phyloP scores from a whole-genome alignment of 1,140 invertebrate species.

The Pachypsylla venusta region DNA sequence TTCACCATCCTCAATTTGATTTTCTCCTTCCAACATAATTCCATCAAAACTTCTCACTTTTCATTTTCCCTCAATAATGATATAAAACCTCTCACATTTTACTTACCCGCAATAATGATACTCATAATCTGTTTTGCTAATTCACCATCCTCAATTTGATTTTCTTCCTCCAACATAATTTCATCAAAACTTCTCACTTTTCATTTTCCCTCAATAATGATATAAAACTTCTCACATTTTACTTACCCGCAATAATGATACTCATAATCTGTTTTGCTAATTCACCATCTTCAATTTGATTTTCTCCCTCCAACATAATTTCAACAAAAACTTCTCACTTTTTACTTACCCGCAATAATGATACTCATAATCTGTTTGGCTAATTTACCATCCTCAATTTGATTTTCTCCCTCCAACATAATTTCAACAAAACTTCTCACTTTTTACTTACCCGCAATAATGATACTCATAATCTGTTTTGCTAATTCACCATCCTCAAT shows the following conservation, averaged over 20 bases:
- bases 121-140: conserved; percentile 2
- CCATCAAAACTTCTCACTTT: background rate
- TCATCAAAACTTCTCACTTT: background rate
- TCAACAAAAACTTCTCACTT: background rate
- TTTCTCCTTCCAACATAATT: conserved; percentile 4
- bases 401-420: conserved; percentile 6
- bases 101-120: background rate
- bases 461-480: conserved; percentile 2
- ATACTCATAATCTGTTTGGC: conserved; percentile 4
- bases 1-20: background rate
- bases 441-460: background rate
- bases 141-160: background rate
- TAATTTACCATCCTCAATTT: background rate
- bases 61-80: too few relatives aligned
- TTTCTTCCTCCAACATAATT: conserved; percentile 7
- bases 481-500: background rate
- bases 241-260: background rate
- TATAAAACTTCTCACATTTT: too few relatives aligned
- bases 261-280: conserved; percentile 2
- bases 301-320: conserved; percentile 6
- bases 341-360: background rate
- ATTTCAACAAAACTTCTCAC: background rate
- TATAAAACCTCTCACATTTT: too few relatives aligned
- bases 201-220: too few relatives aligned
- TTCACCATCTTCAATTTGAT: background rate